Base-by-base conservation (phyloP, 2,113 vertebrate species). In the Ictalurus furcatus region DNA sequence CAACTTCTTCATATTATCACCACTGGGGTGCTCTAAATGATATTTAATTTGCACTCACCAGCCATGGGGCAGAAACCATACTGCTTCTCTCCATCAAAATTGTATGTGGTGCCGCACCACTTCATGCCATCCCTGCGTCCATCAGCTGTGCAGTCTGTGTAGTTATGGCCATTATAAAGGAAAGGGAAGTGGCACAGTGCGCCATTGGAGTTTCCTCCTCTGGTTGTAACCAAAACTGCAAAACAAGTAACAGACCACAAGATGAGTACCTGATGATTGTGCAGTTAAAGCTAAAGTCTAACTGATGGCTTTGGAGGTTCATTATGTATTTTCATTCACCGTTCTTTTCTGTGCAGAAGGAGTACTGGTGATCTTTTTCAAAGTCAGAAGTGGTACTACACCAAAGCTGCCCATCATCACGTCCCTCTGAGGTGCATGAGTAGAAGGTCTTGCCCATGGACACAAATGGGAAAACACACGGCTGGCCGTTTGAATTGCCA, bases 11-110 rank as follows among this genome's bases (percentile, higher is more conserved):
- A 85, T 67, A 80, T 3, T 59, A 28, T 63, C 56, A 52, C 28
- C 58, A 37, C 13, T 37, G 58, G 9, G 34, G n/a, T 8, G 9
- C 48, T 89, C 12, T 4, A 81, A 58, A 56, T 61, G 13, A 86
- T 30, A 59, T 83, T 61, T 74, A 61, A 44, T 61, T 74, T 61
- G 30, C 87, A 91, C 96, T 96, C 92, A 99, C 98, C 97, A 90
- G 97, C 97, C 98, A 99, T 99, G 37, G 98, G 98, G 89, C 98
- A 99, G 96, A 99, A 99, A 8, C 98, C 98, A 91, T 97, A 99
- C 19, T 96, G 97, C 83, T 97, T 96, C 87, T 99, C 98, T 0
- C 89, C 94, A 0, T 99, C 98, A 3, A 97, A 99, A 96, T 99
- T 96, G 67, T 94, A 89, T 0, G 97, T 98, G 91, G 98, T 99